Conservation (phyloP, 2,113 vertebrate species). For the Lamprotornis superbus region DNA sequence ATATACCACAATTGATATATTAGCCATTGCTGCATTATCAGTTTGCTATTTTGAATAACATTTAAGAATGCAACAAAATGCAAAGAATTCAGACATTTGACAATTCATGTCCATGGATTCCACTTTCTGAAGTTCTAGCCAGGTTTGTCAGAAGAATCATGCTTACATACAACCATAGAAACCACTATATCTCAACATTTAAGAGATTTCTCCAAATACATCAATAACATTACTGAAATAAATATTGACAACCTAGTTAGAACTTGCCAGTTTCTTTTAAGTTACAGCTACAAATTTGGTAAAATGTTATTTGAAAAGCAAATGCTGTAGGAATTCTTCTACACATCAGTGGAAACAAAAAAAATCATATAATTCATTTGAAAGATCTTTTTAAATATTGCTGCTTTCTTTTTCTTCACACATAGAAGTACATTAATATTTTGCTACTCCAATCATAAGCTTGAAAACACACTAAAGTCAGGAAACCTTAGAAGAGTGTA, state of each 20-base stretch:
- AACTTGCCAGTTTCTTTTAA: not conserved
- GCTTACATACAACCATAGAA: not conserved
- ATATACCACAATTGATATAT: not conserved
- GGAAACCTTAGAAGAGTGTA: not conserved
- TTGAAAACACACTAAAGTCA: not conserved
- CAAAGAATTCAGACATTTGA: not conserved
- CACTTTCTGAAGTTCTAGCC: not conserved
- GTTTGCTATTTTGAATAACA: not conserved
- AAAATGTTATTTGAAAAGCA: not conserved
- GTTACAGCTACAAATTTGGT: not conserved
- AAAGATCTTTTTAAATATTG: not conserved
- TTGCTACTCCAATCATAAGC: not conserved
- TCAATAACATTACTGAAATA: not conserved
- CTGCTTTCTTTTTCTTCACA: not conserved
- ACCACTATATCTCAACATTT: not conserved
- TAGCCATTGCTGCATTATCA: not conserved
- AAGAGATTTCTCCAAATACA: not conserved
- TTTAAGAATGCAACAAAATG: not conserved
- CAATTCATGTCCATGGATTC: not conserved
- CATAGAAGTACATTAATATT: not conserved
- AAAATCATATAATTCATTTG: not conserved
- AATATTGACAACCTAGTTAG: not conserved
- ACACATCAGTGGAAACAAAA: not conserved
- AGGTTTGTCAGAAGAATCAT: not conserved
- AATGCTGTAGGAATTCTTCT: not conserved